Base-by-base conservation (phyloP, 2,888 invertebrate species). In the Gnatocerus cornutus region DNA sequence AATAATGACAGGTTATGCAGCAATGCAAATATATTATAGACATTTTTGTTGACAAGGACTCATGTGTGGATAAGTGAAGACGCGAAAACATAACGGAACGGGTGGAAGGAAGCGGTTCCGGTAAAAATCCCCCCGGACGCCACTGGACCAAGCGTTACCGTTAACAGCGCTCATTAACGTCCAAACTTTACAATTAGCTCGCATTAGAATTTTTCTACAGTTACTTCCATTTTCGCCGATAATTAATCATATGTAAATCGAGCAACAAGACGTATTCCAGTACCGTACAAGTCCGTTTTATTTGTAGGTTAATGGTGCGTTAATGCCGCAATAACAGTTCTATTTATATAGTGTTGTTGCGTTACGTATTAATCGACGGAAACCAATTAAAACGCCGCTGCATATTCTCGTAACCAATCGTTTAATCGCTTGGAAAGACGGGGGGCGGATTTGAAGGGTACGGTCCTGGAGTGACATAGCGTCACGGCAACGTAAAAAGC, bases 231-330 rank as follows among this genome's bases (percentile, higher is more conserved):
- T 48, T 48, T 21, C n/a, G 48, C 43, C 13, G 16, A 16, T 13
- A 37, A 55, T 55, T 55, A 55, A 55, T 55, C 55, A 55, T 27
- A 55, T 39, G 39, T 16, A 39, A 37, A 55, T 55, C 9, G 9
- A 55, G 6, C 21, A 21, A 21, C 21, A 3, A 1, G 21, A 21
- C 21, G 21, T 21, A 21, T 12, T 58, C 29, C 30, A 46, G 45
- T 59, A 46, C 59, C 59, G 58, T 58, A 58, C 41, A 41, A 9
- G 5, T 59, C 50, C 61, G 59, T 46, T 69, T 37, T 59, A 61
- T 61, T 56, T 39, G 50, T 68, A 55, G 63, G 53, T 68, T 68
- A 63, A 68, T 63, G 43, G 63, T 63, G 61, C 61, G 48, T 50
- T 39, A 56, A 56, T 56, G 59, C 63, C 62, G 50, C 52, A 50